These are phyloP conservation scores for Periparus ater DNA, from an alignment of 2,797 vertebrate species.

Conservation along the genomic window DNA sequence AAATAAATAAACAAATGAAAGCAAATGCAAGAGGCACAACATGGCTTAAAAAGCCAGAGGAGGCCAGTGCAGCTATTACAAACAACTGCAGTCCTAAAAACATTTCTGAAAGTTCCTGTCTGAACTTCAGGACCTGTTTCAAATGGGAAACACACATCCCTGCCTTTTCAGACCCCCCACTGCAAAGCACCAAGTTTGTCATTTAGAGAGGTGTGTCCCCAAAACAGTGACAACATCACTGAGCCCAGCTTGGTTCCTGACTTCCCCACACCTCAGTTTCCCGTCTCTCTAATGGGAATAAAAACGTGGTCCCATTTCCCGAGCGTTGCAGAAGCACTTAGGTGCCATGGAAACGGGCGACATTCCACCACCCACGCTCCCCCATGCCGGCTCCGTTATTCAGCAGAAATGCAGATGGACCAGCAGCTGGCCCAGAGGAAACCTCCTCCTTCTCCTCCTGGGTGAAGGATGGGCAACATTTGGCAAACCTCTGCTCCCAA, in stretches of 20 bases:
- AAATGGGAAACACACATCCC: neutral
- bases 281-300: constrained; percentile 25
- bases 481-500: neutral
- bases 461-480: neutral
- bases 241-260: neutral
- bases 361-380: constrained; percentile 42
- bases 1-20: constrained; percentile 19
- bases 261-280: neutral
- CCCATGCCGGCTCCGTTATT: neutral
- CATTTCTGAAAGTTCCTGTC: neutral
- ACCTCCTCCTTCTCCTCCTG: neutral
- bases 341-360: constrained; percentile 50
- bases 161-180: neutral
- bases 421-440: neutral
- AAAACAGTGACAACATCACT: neutral
- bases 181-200: neutral
- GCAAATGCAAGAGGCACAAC: neutral
- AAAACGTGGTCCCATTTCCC: neutral
- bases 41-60: neutral
- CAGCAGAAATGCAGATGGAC: constrained; percentile 33
- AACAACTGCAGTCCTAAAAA: neutral
- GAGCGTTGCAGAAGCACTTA: neutral
- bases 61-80: neutral
- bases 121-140: accelerated
- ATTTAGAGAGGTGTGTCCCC: accelerated